phyloP scores from a whole-genome alignment of 2,797 vertebrate species.

The Sebastes vulpes region DNA sequence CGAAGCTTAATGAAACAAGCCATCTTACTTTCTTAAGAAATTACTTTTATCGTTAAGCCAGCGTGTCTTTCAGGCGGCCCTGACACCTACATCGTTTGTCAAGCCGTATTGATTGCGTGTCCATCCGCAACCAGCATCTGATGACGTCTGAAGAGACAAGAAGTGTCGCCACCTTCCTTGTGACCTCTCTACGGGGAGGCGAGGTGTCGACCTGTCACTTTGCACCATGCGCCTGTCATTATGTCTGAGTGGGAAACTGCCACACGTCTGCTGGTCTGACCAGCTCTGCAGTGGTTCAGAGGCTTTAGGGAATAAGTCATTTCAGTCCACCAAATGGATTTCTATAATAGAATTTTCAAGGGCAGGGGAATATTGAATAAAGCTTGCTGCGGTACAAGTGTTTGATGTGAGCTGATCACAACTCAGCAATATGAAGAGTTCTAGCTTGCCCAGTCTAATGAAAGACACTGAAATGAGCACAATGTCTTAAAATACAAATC shows the following conservation, averaged over 20 bases:
- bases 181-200: slow-evolving; percentile 53
- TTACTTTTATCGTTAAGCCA: background rate
- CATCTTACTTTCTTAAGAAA: slow-evolving; percentile 9
- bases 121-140: slow-evolving; percentile 3
- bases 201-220: slow-evolving; percentile 62
- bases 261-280: slow-evolving; percentile 40
- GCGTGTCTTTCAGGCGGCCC: background rate
- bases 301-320: slow-evolving; percentile 72
- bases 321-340: slow-evolving; percentile 74
- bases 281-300: slow-evolving; percentile 61
- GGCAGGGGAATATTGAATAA: slow-evolving; percentile 67
- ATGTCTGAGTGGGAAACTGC: slow-evolving; percentile 43
- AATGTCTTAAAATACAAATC: slow-evolving; percentile 52
- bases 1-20: slow-evolving; percentile 5
- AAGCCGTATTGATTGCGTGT: slow-evolving; percentile 47
- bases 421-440: slow-evolving; percentile 41
- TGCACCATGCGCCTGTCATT: slow-evolving; percentile 47
- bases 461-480: slow-evolving; percentile 32
- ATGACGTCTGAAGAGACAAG: slow-evolving; percentile 32
- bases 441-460: slow-evolving; percentile 23
- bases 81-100: slow-evolving; percentile 36
- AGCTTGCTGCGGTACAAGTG: slow-evolving; percentile 35
- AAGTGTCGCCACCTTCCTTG: slow-evolving; percentile 34
- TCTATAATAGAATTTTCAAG: slow-evolving; percentile 79
- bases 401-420: slow-evolving; percentile 71